Evolutionary conservation across 2,888 invertebrate genomes (phyloP).

Genomic region (Gymnosoma rotundatum): DNA sequence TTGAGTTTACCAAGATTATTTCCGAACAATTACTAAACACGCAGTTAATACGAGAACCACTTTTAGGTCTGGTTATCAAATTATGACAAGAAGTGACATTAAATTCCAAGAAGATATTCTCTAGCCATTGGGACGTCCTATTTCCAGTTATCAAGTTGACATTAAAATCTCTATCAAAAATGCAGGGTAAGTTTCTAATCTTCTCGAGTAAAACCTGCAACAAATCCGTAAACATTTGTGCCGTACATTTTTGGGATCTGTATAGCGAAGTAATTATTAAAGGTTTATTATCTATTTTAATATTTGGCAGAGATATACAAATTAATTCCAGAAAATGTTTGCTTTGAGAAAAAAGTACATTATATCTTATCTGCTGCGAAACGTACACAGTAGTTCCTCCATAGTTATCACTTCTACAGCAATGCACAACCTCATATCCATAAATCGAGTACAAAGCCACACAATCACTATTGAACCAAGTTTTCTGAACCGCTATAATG

Average conservation of each 20-base stretch:
- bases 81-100: no score
- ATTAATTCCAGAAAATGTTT: constrained; percentile 3
- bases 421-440: constrained; percentile 1
- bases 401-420: constrained; percentile 3
- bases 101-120: no score
- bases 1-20: not conserved
- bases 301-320: not conserved
- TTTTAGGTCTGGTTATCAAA: no score
- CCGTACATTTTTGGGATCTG: constrained; percentile 9
- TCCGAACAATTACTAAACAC: no score
- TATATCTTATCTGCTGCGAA: not conserved
- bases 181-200: no score
- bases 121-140: no score
- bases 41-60: no score
- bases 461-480: not conserved
- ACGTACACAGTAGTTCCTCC: constrained; percentile 3
- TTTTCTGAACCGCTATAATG: no score
- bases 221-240: no score
- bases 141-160: no score
- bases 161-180: no score
- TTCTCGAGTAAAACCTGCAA: no score
- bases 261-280: constrained; percentile 5
- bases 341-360: not conserved
- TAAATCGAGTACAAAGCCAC: not conserved
- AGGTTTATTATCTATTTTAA: constrained; percentile 1